These are phyloP conservation scores for Phania funesta DNA, from an alignment of 2,888 invertebrate genomes.

Conservation along the genomic window DNA sequence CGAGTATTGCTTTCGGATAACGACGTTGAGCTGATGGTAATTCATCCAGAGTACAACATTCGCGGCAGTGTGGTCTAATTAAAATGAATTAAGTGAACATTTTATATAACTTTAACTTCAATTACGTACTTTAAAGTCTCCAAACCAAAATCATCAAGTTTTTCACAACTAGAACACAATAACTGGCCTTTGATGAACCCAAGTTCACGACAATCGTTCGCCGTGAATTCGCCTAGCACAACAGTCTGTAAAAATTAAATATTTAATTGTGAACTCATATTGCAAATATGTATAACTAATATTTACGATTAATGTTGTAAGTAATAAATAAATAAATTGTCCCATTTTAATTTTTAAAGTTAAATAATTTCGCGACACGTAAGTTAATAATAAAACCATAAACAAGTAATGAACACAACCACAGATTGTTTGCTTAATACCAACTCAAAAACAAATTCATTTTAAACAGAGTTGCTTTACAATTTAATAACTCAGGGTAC, in stretches of 20 bases:
- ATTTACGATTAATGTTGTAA: slow-evolving; percentile 43
- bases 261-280: not conserved
- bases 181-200: slow-evolving; percentile 93
- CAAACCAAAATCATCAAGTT: slow-evolving; percentile 85
- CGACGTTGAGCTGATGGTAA: slow-evolving; percentile 85
- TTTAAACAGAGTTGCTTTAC: not conserved
- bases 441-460: not conserved
- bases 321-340: slow-evolving; percentile 30
- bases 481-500: not conserved
- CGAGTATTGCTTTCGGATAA: slow-evolving; percentile 94
- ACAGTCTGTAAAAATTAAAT: slow-evolving; percentile 50
- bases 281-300: not conserved
- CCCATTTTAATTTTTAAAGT: slow-evolving; percentile 38
- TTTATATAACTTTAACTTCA: not conserved
- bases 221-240: slow-evolving; percentile 83
- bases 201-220: slow-evolving; percentile 90
- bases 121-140: slow-evolving; percentile 74
- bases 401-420: slow-evolving; percentile 45
- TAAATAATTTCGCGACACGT: slow-evolving; percentile 25
- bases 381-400: not conserved
- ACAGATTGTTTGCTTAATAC: not conserved
- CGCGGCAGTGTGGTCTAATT: slow-evolving; percentile 82
- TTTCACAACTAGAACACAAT: slow-evolving; percentile 93
- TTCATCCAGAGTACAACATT: slow-evolving; percentile 90
- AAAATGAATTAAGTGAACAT: slow-evolving; percentile 68